phyloP scores from a whole-genome alignment of 2,797 vertebrate species.

The Lacerta agilis region DNA sequence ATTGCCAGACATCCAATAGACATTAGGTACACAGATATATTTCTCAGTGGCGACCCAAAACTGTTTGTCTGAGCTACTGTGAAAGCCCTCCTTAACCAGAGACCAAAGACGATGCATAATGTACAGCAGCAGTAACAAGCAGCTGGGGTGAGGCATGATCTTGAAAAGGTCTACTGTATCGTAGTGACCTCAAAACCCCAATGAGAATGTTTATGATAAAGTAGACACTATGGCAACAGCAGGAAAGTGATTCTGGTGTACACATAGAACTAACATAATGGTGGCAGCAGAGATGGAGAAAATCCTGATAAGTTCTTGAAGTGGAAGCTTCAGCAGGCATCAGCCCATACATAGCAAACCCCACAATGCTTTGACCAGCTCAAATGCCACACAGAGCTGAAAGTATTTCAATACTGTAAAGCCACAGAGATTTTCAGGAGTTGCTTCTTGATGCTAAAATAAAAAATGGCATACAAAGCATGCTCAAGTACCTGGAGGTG shows the following conservation, averaged over 20 bases:
- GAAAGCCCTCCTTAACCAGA: background rate
- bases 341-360: no score
- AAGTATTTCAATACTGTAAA: background rate
- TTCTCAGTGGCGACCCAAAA: background rate
- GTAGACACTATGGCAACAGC: background rate
- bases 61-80: background rate
- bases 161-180: background rate
- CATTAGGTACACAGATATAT: background rate
- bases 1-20: background rate
- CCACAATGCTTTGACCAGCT: background rate
- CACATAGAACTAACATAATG: background rate
- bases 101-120: background rate
- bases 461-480: background rate
- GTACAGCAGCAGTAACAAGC: background rate
- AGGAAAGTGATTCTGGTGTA: background rate
- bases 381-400: background rate
- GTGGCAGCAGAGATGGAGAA: background rate
- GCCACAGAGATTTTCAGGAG: background rate
- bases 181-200: background rate
- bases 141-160: background rate
- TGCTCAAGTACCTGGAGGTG: conserved; percentile 88
- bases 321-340: background rate
- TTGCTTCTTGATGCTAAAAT: background rate
- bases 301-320: background rate
- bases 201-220: background rate